Percentiles rank a stretch among this genome's conserved stretches.
These are phyloP conservation scores for Astyanax mexicanus DNA, from an alignment of 2,797 vertebrate species.

Conservation along the genomic window DNA sequence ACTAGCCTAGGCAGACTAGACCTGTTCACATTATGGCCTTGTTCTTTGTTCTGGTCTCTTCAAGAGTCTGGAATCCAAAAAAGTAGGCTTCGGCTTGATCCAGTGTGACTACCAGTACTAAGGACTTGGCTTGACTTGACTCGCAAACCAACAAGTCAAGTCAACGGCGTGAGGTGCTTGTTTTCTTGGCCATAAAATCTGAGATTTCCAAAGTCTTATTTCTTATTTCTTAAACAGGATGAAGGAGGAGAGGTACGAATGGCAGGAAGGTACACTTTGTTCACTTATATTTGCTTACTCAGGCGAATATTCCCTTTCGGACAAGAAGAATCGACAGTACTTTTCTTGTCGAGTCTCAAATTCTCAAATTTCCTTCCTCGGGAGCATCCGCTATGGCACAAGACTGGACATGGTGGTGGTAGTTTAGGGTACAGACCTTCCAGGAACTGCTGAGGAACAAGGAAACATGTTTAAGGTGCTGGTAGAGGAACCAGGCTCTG, in stretches of 20 bases:
- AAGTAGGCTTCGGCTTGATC: background rate
- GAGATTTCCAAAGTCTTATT: background rate
- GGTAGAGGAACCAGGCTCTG: slow-evolving; percentile 54
- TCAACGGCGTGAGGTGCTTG: background rate
- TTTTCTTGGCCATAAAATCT: background rate
- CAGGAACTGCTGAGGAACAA: slow-evolving; percentile 52
- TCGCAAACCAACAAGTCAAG: background rate
- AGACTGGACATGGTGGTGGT: background rate
- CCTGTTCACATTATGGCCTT: background rate
- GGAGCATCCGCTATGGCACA: background rate
- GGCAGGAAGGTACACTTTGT: slow-evolving; percentile 3
- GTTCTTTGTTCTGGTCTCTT: background rate
- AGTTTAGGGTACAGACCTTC: slow-evolving; percentile 16
- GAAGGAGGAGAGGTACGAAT: slow-evolving; percentile 5
- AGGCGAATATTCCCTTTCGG: slow-evolving; percentile 7
- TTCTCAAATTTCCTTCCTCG: background rate
- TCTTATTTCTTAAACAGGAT: background rate
- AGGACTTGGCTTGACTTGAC: background rate
- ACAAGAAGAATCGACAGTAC: slow-evolving; percentile 3
- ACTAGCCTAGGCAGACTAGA: too few species aligned
- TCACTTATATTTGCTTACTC: background rate
- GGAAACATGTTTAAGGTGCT: slow-evolving; percentile 55
- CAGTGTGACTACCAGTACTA: background rate
- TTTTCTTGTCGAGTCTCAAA: background rate
- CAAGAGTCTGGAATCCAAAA: background rate